A percentile compares a stretch with the other conserved stretches of the same genome.
These are phyloP conservation scores for Euwallacea fornicatus DNA, from an alignment of 1,140 invertebrate genomes.

Conservation along the genomic window DNA sequence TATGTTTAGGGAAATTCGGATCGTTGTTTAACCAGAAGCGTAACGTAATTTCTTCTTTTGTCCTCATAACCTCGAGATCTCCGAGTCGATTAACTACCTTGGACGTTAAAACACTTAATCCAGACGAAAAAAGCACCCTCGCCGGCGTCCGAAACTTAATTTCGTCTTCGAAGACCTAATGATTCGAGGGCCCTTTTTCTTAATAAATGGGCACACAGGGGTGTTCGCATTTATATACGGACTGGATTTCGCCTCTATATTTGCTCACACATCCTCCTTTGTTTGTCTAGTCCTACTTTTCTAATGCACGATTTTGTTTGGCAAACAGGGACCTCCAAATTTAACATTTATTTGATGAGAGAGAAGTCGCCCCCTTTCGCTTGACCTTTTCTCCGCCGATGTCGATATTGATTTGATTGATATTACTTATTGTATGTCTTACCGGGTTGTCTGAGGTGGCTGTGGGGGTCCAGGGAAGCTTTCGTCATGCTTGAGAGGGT, in stretches of 20 bases:
- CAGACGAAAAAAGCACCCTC: not conserved
- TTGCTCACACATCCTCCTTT: constrained; percentile 43
- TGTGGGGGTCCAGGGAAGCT: constrained; percentile 78
- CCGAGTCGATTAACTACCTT: no score
- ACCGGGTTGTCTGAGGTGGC: constrained; percentile 85
- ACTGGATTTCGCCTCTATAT: constrained; percentile 40
- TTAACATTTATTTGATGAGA: constrained; percentile 29
- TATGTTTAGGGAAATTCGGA: constrained; percentile 13
- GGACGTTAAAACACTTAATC: constrained; percentile 1
- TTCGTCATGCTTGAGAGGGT: constrained; percentile 69
- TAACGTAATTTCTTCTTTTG: not conserved
- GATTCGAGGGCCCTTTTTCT: constrained; percentile 40
- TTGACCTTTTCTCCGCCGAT: constrained; percentile 22
- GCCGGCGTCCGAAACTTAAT: constrained; percentile 12
- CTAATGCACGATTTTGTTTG: constrained; percentile 46
- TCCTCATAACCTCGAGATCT: no score
- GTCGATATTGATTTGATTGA: constrained; percentile 27
- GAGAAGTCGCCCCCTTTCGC: constrained; percentile 6
- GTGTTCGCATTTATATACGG: constrained; percentile 25
- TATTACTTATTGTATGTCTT: constrained; percentile 48
- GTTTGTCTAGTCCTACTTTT: constrained; percentile 45
- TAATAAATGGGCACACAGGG: constrained; percentile 33
- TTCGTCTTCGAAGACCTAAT: constrained; percentile 24
- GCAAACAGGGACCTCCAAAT: constrained; percentile 39
- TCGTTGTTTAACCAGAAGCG: not conserved